Base-by-base conservation (phyloP, 2,797 vertebrate species). In the Argyrosomus regius region DNA sequence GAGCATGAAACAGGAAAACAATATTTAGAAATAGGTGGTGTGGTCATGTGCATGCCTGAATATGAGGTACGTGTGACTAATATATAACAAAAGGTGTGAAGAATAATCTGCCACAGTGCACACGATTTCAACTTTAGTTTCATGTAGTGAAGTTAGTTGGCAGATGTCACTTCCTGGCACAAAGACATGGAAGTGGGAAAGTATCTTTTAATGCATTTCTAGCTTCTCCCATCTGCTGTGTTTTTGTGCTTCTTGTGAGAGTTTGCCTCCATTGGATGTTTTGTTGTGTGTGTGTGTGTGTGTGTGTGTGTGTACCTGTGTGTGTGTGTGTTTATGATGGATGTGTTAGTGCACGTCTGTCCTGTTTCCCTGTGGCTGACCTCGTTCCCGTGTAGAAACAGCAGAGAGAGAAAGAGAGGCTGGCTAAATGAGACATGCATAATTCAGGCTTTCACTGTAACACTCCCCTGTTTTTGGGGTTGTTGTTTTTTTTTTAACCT, bases 381-480 rank as follows among this genome's bases (percentile, higher is more conserved):
- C 89, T 72, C 35, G 16, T 69, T 86, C 22, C 65, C 72, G 80
- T 82, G 85, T 83, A 71, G 70, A 71, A 69, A 84, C 83, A 73
- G 68, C 72, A 76, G 58, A 70, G 70, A 69, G 70, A 84, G 31
- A 74, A 59, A 82, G 28, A 69, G 67, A 82, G 31, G 56, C 72
- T 35, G 79, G 76, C 80, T 86, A 84, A 87, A 91, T 77, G 83
- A 87, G 53, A 87, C 66, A 80, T 91, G 72, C 66, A 92, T 90
- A 82, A 91, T 91, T 89, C 82, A 89, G 53, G 6, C 73, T 50
- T 77, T 75, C 60, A 48, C 76, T 80, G 43, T 75, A 85, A 83
- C 82, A 72, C 74, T 49, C 62, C 75, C 6, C 52, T 70, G 16
- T 26, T 49, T 70, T 72, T 20, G 5, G 5, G 5, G 22, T 63